A percentile compares a stretch with the other conserved stretches of the same genome.
Evolutionary conservation across 2,113 vertebrate genomes (phyloP).

Genomic region (Echinops telfairi): DNA sequence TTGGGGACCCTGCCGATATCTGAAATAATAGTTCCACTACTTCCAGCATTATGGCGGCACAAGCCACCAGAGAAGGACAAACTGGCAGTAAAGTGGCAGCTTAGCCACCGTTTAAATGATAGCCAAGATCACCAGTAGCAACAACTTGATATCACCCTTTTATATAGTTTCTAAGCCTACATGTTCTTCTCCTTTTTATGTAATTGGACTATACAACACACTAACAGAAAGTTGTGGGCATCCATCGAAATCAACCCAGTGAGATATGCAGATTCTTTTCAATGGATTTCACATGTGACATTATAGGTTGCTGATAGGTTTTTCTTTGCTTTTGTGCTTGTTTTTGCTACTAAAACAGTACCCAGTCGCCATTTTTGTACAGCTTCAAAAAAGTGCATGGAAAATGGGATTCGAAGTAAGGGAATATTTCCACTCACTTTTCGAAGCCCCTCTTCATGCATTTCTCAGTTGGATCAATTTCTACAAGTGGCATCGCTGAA

Average conservation of each 20-base stretch:
- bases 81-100: neutral
- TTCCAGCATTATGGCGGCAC: neutral
- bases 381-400: too few relatives aligned
- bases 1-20: neutral
- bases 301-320: neutral
- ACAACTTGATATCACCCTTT: neutral
- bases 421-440: too few relatives aligned
- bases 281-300: neutral
- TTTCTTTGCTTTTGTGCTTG: neutral
- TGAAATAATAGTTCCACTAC: neutral
- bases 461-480: neutral
- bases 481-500: neutral
- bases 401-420: too few relatives aligned
- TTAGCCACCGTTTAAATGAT: neutral
- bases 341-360: neutral
- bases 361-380: neutral
- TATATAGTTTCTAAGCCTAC: neutral
- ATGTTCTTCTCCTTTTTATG: neutral
- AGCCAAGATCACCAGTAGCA: neutral
- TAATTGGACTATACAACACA: neutral
- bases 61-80: neutral
- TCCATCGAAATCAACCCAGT: neutral
- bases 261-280: neutral
- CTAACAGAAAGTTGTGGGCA: neutral
- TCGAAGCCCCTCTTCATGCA: neutral